Evolutionary conservation across 2,888 invertebrate genomes (phyloP).

Genomic region (Caenorhabditis sp.): DNA sequence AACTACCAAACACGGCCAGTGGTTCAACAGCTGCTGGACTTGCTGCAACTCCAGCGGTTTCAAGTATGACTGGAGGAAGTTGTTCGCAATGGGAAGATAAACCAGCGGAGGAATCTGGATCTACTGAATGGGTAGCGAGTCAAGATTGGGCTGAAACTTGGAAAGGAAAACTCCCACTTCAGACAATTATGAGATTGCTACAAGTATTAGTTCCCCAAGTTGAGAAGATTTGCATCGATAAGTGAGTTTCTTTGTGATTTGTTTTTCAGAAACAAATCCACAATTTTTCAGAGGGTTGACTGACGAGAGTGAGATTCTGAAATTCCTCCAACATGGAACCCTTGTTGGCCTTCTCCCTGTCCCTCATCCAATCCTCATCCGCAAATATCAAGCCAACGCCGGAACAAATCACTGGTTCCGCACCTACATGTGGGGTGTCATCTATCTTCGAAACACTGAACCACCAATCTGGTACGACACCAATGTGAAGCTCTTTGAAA

Average conservation of each 20-base stretch:
- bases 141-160: slow-evolving; percentile 92
- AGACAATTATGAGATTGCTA: slow-evolving; percentile 96
- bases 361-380: slow-evolving; percentile 96
- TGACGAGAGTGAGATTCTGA: slow-evolving; percentile 98
- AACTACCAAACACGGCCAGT: slow-evolving; percentile 3
- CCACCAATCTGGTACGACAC: slow-evolving; percentile 99
- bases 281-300: slow-evolving; percentile 83
- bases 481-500: slow-evolving; percentile 97
- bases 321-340: slow-evolving; percentile 97
- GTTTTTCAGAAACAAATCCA: neutral
- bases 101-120: neutral
- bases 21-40: slow-evolving; percentile 72
- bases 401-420: slow-evolving; percentile 99
- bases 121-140: slow-evolving; percentile 82
- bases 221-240: slow-evolving; percentile 99
- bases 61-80: slow-evolving; percentile 83
- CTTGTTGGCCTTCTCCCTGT: slow-evolving; percentile 95
- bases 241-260: slow-evolving; percentile 76
- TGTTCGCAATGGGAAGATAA: slow-evolving; percentile 52
- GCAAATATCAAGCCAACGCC: slow-evolving; percentile 95
- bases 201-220: slow-evolving; percentile 99
- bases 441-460: slow-evolving; percentile 93
- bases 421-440: slow-evolving; percentile 99
- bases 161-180: slow-evolving; percentile 94
- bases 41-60: slow-evolving; percentile 89